Percentiles rank a stretch among this genome's conserved stretches.
Conservation (phyloP, 1,140 invertebrate species). For the Lordiphosa stackelbergi region DNA sequence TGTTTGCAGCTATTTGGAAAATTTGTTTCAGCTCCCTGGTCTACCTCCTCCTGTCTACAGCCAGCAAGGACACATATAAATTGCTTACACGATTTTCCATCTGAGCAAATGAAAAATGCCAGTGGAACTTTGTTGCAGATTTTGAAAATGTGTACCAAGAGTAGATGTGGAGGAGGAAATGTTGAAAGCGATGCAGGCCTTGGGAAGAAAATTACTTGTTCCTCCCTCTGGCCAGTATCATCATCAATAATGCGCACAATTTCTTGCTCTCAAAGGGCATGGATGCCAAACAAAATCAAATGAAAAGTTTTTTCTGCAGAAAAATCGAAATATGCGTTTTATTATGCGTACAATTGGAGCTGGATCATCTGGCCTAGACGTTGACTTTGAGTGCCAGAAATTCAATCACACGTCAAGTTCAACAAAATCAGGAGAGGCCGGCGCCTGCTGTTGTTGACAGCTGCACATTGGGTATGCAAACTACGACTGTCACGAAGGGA, state of each 20-base stretch:
- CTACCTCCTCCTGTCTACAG: not conserved
- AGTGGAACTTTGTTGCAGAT: slow-evolving; percentile 33
- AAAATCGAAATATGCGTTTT: slow-evolving; percentile 15
- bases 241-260: slow-evolving; percentile 57
- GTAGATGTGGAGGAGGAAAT: not conserved
- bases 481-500: slow-evolving; percentile 18
- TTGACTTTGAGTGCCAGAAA: slow-evolving; percentile 54
- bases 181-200: slow-evolving; percentile 32
- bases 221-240: slow-evolving; percentile 36
- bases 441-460: slow-evolving; percentile 42
- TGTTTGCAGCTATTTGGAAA: slow-evolving; percentile 52
- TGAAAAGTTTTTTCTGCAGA: slow-evolving; percentile 38
- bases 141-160: slow-evolving; percentile 1
- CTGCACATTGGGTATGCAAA: slow-evolving; percentile 24
- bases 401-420: slow-evolving; percentile 66
- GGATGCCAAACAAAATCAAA: slow-evolving; percentile 31
- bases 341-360: slow-evolving; percentile 30
- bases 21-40: slow-evolving; percentile 44
- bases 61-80: slow-evolving; percentile 56
- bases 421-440: slow-evolving; percentile 22
- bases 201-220: slow-evolving; percentile 22
- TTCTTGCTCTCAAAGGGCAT: slow-evolving; percentile 17
- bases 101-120: slow-evolving; percentile 22
- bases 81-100: slow-evolving; percentile 52
- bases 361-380: slow-evolving; percentile 33